Percentiles rank a stretch among this genome's conserved stretches.
Conservation (phyloP, 2,113 vertebrate species). For the Alethe castanea region DNA sequence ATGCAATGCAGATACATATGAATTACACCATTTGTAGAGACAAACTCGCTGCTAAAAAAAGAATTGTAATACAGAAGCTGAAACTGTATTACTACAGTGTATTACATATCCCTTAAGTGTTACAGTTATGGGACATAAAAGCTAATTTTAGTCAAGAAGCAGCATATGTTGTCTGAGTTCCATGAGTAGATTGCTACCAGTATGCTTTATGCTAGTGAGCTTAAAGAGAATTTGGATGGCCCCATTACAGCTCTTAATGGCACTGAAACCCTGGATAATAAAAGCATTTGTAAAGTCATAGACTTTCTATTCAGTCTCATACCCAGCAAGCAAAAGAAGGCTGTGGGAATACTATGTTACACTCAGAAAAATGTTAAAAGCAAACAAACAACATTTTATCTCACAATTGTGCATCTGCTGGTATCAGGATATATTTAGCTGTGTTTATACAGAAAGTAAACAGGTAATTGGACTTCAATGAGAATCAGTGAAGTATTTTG, state of each 20-base stretch:
- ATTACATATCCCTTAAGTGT: background rate
- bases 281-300: slow-evolving; percentile 40
- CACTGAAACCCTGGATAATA: slow-evolving; percentile 25
- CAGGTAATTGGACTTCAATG: background rate
- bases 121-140: background rate
- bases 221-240: slow-evolving; percentile 22
- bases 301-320: slow-evolving; percentile 6
- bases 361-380: slow-evolving; percentile 8
- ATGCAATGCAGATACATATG: background rate
- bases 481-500: background rate
- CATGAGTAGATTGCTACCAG: background rate
- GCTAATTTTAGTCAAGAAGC: slow-evolving; percentile 20
- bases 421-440: slow-evolving; percentile 27
- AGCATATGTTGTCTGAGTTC: background rate
- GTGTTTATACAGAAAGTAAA: slow-evolving; percentile 9
- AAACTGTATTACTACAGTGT: background rate
- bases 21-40: background rate
- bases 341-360: slow-evolving; percentile 55
- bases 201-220: background rate
- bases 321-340: background rate
- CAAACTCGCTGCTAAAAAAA: background rate
- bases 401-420: background rate
- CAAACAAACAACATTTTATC: slow-evolving; percentile 45
- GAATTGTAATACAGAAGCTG: background rate
- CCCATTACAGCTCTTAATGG: slow-evolving; percentile 13